These are phyloP conservation scores for Ctenoplectra terminalis DNA, from an alignment of 1,140 invertebrate species.

Conservation along the genomic window DNA sequence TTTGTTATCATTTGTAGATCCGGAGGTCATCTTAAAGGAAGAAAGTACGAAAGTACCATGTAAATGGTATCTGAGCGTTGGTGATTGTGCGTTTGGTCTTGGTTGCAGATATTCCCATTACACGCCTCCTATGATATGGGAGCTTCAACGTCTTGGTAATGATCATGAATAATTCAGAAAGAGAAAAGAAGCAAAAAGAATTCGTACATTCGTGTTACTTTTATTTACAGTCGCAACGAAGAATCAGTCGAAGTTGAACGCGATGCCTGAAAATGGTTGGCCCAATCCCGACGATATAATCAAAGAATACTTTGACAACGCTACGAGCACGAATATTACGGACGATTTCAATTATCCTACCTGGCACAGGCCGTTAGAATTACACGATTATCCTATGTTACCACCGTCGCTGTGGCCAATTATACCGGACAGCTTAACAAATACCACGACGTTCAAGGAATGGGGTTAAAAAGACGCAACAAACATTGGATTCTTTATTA, in stretches of 20 bases:
- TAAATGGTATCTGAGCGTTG: slow-evolving; percentile 82
- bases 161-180: neutral
- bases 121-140: slow-evolving; percentile 83
- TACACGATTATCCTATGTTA: slow-evolving; percentile 82
- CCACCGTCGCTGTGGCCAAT: slow-evolving; percentile 85
- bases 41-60: slow-evolving; percentile 85
- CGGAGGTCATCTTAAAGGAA: slow-evolving; percentile 84
- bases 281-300: slow-evolving; percentile 69
- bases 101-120: slow-evolving; percentile 87
- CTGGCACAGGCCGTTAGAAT: slow-evolving; percentile 83
- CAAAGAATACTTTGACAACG: slow-evolving; percentile 73
- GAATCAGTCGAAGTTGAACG: slow-evolving; percentile 27
- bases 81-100: slow-evolving; percentile 85
- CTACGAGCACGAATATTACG: slow-evolving; percentile 35
- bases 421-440: slow-evolving; percentile 81
- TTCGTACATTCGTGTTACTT: neutral
- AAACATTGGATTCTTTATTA: neutral
- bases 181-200: neutral
- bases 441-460: slow-evolving; percentile 79
- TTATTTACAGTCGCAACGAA: slow-evolving; percentile 69
- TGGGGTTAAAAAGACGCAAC: slow-evolving; percentile 81
- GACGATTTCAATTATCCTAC: slow-evolving; percentile 65
- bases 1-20: slow-evolving; percentile 83
- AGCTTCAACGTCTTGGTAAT: slow-evolving; percentile 84
- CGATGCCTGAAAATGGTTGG: slow-evolving; percentile 24